Base-by-base conservation (phyloP, 1,140 invertebrate genomes). In the Leptestheria dahalacensis region DNA sequence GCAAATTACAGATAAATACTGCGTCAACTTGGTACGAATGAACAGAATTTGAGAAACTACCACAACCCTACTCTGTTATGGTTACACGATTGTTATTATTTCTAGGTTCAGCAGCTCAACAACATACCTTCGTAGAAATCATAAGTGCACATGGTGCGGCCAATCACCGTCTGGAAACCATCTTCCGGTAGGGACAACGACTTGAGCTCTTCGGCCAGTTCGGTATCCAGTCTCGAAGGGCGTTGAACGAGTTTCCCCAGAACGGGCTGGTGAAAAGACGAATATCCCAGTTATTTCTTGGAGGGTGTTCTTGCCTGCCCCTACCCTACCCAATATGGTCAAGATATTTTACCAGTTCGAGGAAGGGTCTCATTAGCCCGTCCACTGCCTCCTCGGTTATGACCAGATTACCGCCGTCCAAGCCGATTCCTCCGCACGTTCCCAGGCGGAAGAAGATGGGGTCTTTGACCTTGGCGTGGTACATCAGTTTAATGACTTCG, bases 61-160 rank as follows among this genome's bases (percentile, higher is more conserved):
- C n/a, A n/a, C n/a, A n/a, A n/a, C n/a, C n/a, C n/a, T n/a, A n/a
- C n/a, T n/a, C n/a, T n/a, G n/a, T 59, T 10, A 57, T 48, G n/a
- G 57, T 2, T 15, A 59, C 18, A 15, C 10, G 9, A 9, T 6
- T 56, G 18, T 12, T 59, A 57, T 20, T 57, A 48, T 11, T 60
- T 18, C n/a, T 61, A 50, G 15, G 49, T 48, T 62, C 48, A 60
- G 2, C 25, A 60, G 4, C n/a, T 15, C 2, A 48, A 21, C 2
- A 6, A 11, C 18, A 61, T 71, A 88, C 87, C 92, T 82, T 99
- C 95, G 72, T 98, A 98, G 72, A 98, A 98, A 71, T 98, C 95
- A 66, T 91, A 84, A 3, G 93, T 90, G 71, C 92, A 97, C 79
- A 97, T 85, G 0, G 95, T 98, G 70, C 86, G 94, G 25, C 96